A percentile compares a stretch with the other conserved stretches of the same genome.
Evolutionary conservation across 2,113 vertebrate genomes (phyloP).

Genomic region (Myotis lucifugus): DNA sequence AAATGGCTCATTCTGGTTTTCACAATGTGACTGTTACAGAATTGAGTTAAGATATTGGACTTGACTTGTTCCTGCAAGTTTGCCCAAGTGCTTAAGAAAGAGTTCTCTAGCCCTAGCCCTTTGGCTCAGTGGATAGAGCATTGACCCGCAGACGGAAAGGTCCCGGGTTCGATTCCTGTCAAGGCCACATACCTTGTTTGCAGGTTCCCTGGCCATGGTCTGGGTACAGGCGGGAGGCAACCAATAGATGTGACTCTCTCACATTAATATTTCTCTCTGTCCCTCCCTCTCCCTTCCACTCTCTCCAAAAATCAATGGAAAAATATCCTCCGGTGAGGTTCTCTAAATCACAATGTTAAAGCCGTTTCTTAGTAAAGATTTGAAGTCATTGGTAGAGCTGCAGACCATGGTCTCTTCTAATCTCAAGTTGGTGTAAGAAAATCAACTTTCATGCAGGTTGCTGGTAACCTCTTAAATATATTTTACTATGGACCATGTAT

Average conservation of each 20-base stretch:
- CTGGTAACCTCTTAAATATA: neutral
- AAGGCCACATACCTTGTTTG: too few species aligned
- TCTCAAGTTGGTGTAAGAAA: neutral
- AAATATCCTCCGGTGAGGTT: neutral
- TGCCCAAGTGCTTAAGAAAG: neutral
- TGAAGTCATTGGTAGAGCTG: neutral
- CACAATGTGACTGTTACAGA: neutral
- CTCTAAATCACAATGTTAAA: neutral
- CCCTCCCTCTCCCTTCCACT: too few species aligned
- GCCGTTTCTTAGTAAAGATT: slow-evolving; percentile 43
- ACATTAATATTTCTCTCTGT: too few species aligned
- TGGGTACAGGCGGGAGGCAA: too few species aligned
- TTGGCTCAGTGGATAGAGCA: too few species aligned
- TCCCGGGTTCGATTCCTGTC: too few species aligned
- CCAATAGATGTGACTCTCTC: too few species aligned
- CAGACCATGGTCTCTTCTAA: neutral
- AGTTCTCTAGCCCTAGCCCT: neutral
- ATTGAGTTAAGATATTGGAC: neutral
- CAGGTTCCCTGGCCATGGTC: too few species aligned
- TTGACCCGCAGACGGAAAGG: too few species aligned
- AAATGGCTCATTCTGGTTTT: neutral
- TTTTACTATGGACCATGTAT: neutral
- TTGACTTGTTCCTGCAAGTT: neutral
- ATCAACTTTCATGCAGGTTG: neutral
- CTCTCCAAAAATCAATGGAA: too few species aligned